A percentile compares a stretch with the other conserved stretches of the same genome.
phyloP scores from a whole-genome alignment of 2,888 invertebrate genomes.

The Hyalella azteca region DNA sequence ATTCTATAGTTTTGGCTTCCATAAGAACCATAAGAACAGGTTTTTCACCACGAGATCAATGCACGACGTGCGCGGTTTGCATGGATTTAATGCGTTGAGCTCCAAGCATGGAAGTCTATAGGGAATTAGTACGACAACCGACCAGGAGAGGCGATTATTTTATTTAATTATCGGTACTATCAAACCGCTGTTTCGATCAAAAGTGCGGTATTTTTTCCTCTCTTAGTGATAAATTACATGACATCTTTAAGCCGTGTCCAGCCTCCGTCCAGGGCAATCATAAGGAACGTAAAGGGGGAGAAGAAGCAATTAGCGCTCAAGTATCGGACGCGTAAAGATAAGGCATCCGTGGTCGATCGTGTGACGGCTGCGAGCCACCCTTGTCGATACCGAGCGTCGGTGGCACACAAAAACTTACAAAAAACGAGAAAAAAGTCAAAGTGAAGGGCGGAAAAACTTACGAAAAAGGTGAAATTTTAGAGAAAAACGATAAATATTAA shows the following conservation, averaged over 20 bases:
- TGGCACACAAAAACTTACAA: no score
- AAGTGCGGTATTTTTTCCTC: conserved; percentile 5
- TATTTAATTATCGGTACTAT: no score
- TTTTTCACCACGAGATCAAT: not conserved
- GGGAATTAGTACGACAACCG: not conserved
- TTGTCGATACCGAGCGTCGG: conserved; percentile 14
- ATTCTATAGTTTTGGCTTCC: no score
- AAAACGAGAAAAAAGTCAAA: no score
- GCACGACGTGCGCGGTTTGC: not conserved
- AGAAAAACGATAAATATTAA: no score
- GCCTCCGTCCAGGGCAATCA: not conserved
- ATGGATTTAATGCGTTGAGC: not conserved
- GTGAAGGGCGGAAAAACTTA: no score
- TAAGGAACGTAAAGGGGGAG: not conserved
- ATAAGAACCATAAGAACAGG: no score
- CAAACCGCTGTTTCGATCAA: conserved; percentile 30
- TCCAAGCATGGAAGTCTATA: not conserved
- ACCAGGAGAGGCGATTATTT: not conserved
- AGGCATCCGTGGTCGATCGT: not conserved
- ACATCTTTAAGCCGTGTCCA: conserved; percentile 1
- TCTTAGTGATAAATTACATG: conserved; percentile 27
- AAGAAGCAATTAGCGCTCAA: conserved; percentile 9
- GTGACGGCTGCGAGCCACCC: not conserved
- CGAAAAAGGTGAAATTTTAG: no score
- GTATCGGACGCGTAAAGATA: conserved; percentile 9